Percentiles rank a stretch among this genome's conserved stretches.
Evolutionary conservation across 2,797 vertebrate genomes (phyloP).

Genomic region (Lycodopsis pacificus): DNA sequence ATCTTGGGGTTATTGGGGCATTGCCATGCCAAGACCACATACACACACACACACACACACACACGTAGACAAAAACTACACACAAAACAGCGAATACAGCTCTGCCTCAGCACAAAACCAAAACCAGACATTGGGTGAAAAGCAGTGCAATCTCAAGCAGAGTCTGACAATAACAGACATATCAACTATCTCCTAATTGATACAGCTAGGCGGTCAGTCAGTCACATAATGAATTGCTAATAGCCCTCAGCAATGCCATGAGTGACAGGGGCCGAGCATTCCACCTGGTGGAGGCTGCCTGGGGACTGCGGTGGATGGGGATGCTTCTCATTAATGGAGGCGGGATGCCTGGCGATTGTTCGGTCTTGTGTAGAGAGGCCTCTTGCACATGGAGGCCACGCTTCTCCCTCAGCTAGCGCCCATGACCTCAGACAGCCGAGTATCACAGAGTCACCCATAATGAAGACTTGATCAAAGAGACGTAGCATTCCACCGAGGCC

Average conservation of each 20-base stretch:
- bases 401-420: slow-evolving; percentile 57
- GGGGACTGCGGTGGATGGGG: slow-evolving; percentile 65
- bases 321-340: slow-evolving; percentile 81
- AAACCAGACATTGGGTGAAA: slow-evolving; percentile 64
- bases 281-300: slow-evolving; percentile 73
- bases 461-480: slow-evolving; percentile 82
- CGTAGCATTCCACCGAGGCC: slow-evolving; percentile 71
- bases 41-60: slow-evolving; percentile 6
- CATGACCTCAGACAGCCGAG: slow-evolving; percentile 57
- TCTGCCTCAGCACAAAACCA: slow-evolving; percentile 51
- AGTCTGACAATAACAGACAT: slow-evolving; percentile 79
- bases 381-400: slow-evolving; percentile 64
- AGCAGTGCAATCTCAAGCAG: slow-evolving; percentile 71
- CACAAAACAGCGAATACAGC: slow-evolving; percentile 26
- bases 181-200: slow-evolving; percentile 87
- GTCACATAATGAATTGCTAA: slow-evolving; percentile 80
- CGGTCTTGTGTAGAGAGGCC: slow-evolving; percentile 74
- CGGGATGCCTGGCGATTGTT: slow-evolving; percentile 81
- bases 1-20: slow-evolving; percentile 23
- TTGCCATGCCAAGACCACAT: slow-evolving; percentile 40
- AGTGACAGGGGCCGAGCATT: slow-evolving; percentile 79
- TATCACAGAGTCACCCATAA: slow-evolving; percentile 74
- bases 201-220: slow-evolving; percentile 74
- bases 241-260: slow-evolving; percentile 76
- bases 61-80: background rate